Evolutionary conservation across 37 sponge, comb jelly and placozoan genomes (phyloP).

Genomic region (Cladorhizidae sp.): DNA sequence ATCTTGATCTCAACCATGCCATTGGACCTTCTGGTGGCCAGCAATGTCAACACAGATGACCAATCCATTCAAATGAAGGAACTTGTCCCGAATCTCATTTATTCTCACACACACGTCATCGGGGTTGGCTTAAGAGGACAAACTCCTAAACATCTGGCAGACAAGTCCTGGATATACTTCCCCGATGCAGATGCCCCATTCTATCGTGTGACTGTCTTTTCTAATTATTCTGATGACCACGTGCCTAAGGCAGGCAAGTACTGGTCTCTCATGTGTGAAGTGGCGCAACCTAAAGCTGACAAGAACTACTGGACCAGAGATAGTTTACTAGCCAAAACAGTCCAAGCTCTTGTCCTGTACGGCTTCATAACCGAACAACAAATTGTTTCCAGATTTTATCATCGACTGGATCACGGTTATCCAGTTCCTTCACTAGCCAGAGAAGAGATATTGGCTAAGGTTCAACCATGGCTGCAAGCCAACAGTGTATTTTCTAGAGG

Average conservation of each 20-base stretch:
- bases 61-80: not conserved
- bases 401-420: constrained; percentile 39
- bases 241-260: constrained; percentile 29
- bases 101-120: constrained; percentile 50
- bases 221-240: constrained; percentile 49
- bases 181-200: constrained; percentile 54
- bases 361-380: constrained; percentile 18
- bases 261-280: constrained; percentile 66
- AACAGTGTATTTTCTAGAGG: constrained; percentile 26
- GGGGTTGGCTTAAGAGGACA: constrained; percentile 49
- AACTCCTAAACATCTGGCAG: constrained; percentile 20
- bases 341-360: constrained; percentile 21
- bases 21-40: constrained; percentile 22
- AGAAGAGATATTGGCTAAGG: not conserved
- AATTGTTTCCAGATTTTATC: constrained; percentile 35
- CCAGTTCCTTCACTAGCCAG: constrained; percentile 41
- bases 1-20: constrained; percentile 41
- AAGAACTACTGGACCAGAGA: constrained; percentile 13
- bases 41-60: constrained; percentile 4
- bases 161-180: constrained; percentile 63
- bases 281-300: constrained; percentile 16
- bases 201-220: constrained; percentile 56
- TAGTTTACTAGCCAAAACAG: not conserved
- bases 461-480: constrained; percentile 41
- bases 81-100: constrained; percentile 14